Percentiles rank a stretch among this genome's conserved stretches.
Conservation (phyloP, 2,888 invertebrate genomes). For the Metalampra italica region DNA sequence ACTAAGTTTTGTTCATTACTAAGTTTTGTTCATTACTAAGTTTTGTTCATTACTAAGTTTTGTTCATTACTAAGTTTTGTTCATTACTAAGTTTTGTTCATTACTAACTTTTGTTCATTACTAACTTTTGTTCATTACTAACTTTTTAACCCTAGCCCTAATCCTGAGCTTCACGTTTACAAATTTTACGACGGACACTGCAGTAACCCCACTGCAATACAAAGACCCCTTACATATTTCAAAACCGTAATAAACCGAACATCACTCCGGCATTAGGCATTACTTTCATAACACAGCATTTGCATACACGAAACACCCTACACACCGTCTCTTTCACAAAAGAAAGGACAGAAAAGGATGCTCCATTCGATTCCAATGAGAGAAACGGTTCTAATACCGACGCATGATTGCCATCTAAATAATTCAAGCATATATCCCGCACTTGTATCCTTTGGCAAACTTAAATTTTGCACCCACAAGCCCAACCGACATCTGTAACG, state of each 20-base stretch:
- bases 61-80: no score
- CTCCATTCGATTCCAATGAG: constrained; percentile 61
- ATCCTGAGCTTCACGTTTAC: no score
- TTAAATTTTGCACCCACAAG: constrained; percentile 12
- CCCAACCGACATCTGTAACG: constrained; percentile 15
- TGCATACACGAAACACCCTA: constrained; percentile 41
- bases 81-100: no score
- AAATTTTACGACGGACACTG: background rate
- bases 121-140: no score
- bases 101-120: no score
- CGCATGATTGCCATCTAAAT: constrained; percentile 75
- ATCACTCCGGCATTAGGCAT: constrained; percentile 56
- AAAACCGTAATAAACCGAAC: constrained; percentile 40
- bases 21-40: no score
- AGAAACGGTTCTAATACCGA: constrained; percentile 72
- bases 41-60: no score
- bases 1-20: no score
- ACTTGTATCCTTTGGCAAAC: constrained; percentile 45
- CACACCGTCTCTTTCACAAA: constrained; percentile 30
- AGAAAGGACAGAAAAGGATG: constrained; percentile 32
- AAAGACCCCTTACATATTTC: constrained; percentile 38
- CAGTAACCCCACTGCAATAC: background rate
- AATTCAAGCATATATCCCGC: constrained; percentile 68
- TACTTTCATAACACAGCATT: constrained; percentile 57
- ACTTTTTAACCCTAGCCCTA: no score